Percentiles rank a stretch among this genome's conserved stretches.
These are phyloP conservation scores for Pseudopodoces humilis DNA, from an alignment of 2,113 vertebrate genomes.

Conservation along the genomic window DNA sequence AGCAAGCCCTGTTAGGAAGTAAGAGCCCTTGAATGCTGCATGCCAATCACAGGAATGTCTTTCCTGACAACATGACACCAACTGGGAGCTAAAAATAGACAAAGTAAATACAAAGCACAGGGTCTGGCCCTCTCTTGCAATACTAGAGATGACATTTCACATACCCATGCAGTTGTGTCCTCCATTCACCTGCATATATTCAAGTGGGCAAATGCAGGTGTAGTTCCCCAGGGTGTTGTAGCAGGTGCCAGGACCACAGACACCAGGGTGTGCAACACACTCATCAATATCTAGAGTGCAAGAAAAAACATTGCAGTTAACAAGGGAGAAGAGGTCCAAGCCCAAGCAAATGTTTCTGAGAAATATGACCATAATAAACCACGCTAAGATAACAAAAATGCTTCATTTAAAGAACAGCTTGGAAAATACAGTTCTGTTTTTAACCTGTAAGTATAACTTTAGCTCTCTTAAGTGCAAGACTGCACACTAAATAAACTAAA, in stretches of 20 bases:
- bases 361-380: not conserved
- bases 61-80: not conserved
- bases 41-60: not conserved
- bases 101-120: not conserved
- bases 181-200: conserved; percentile 85
- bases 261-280: conserved; percentile 77
- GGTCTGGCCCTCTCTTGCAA: not conserved
- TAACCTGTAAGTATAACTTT: not conserved
- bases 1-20: not conserved
- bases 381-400: rapidly evolving
- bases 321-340: not conserved
- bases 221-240: conserved; percentile 89
- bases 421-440: not conserved
- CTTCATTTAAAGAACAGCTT: not conserved
- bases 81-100: not conserved
- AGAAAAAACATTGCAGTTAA: not conserved
- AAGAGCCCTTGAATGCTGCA: not conserved
- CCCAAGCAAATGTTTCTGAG: not conserved
- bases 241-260: conserved; percentile 84
- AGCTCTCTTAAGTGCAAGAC: not conserved
- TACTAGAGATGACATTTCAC: not conserved
- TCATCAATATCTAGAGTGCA: conserved; percentile 79
- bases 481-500: not conserved
- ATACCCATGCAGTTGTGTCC: conserved; percentile 87
- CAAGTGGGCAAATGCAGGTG: conserved; percentile 84